Evolutionary conservation across 2,888 invertebrate genomes (phyloP).

Genomic region (Lacanobia oleracea): DNA sequence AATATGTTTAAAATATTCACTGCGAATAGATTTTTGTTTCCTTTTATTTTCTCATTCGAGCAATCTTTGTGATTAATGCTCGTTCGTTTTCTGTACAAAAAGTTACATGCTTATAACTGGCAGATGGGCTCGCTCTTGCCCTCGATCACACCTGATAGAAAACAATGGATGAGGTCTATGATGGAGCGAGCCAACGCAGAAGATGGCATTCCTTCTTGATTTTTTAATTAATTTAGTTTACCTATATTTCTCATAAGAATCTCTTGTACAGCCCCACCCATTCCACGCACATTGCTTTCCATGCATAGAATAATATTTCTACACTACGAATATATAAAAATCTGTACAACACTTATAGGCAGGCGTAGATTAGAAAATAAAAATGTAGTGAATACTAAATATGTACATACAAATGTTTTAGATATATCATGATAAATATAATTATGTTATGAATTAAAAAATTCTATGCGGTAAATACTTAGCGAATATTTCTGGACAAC

Average conservation of each 20-base stretch:
- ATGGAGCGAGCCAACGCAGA: too few species aligned
- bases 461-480: constrained; percentile 40
- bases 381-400: constrained; percentile 8
- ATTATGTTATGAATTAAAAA: constrained; percentile 28
- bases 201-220: too few species aligned
- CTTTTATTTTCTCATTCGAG: background rate
- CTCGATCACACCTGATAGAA: too few species aligned
- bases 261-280: constrained; percentile 5
- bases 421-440: constrained; percentile 17
- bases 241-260: background rate
- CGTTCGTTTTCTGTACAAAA: too few species aligned
- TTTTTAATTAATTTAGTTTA: background rate
- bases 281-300: background rate
- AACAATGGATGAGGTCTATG: background rate
- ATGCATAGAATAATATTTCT: constrained; percentile 6
- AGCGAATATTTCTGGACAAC: constrained; percentile 59
- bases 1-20: background rate
- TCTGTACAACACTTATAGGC: constrained; percentile 42
- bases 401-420: constrained; percentile 23
- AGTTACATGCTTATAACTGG: too few species aligned
- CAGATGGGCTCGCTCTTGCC: background rate
- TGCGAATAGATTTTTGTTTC: background rate
- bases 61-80: background rate
- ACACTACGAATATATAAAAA: constrained; percentile 41
- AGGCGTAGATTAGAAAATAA: background rate